Percentiles rank a stretch among this genome's conserved stretches.
Evolutionary conservation across 2,113 vertebrate species (phyloP).

Genomic region (Illadopsis cleaveri): DNA sequence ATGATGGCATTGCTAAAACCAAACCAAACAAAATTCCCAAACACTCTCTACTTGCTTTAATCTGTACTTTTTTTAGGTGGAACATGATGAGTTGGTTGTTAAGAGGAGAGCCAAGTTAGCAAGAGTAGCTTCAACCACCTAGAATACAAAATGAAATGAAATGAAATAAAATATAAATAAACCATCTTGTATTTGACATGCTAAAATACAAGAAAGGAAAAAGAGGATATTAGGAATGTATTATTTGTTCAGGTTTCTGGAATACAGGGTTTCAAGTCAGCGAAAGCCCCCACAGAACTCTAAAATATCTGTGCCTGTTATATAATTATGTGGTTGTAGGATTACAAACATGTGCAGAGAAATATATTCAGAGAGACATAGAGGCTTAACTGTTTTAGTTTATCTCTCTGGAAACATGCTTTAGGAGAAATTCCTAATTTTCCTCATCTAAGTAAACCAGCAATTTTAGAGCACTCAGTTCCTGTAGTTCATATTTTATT

Average conservation of each 20-base stretch:
- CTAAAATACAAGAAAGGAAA: background rate
- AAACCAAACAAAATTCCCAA: background rate
- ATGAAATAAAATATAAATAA: background rate
- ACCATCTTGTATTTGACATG: background rate
- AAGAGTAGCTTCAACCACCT: background rate
- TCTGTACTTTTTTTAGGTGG: background rate
- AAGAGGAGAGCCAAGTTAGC: background rate
- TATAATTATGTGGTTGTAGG: background rate
- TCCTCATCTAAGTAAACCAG: background rate
- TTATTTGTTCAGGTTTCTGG: background rate
- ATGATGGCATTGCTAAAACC: background rate
- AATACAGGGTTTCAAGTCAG: background rate
- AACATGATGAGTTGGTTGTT: background rate
- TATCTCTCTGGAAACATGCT: background rate
- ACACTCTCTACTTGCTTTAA: background rate
- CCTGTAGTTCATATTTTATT: background rate
- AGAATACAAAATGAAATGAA: background rate
- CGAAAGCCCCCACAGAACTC: background rate
- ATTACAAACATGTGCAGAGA: background rate
- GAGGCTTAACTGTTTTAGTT: background rate
- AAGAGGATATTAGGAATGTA: rapidly evolving
- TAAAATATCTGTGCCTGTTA: background rate
- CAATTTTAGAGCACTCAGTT: background rate
- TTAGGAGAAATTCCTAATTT: background rate
- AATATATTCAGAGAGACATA: background rate